Conservation (phyloP, 2,113 vertebrate genomes). For the Cyphotilapia sp. region DNA sequence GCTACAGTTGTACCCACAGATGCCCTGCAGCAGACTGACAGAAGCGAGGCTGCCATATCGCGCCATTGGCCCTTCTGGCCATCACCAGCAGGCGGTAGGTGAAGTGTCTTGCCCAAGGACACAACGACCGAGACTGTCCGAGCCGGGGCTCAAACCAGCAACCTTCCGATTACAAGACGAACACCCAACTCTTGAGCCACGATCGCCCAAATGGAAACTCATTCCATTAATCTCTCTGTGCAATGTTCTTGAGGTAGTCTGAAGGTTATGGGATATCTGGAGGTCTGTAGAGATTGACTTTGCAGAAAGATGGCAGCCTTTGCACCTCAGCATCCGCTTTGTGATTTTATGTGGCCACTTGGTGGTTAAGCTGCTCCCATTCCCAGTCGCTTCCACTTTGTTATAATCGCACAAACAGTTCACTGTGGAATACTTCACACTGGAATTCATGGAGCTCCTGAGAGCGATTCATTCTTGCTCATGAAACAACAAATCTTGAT, state of each 20-base stretch:
- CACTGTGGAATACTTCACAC: background rate
- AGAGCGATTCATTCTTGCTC: background rate
- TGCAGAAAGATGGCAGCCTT: background rate
- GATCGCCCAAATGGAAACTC: background rate
- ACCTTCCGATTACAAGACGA: accelerated
- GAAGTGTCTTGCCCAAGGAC: accelerated
- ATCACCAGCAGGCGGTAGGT: accelerated
- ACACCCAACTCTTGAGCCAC: accelerated
- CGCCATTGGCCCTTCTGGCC: accelerated
- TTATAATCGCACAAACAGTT: background rate
- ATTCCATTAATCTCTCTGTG: background rate
- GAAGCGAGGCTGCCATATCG: background rate
- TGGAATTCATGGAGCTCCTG: background rate
- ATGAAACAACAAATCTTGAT: background rate
- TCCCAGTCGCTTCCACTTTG: background rate
- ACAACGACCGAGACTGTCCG: background rate
- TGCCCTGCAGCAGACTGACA: background rate
- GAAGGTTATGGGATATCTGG: background rate
- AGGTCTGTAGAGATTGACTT: background rate
- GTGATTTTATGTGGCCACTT: background rate
- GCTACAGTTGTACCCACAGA: background rate
- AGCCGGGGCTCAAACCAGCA: accelerated
- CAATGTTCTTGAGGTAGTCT: background rate
- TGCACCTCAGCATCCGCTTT: background rate
- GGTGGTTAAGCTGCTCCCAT: background rate